A percentile compares a stretch with the other conserved stretches of the same genome.
Conservation (phyloP, 2,797 vertebrate genomes). For the Kryptopterus vitreolus region DNA sequence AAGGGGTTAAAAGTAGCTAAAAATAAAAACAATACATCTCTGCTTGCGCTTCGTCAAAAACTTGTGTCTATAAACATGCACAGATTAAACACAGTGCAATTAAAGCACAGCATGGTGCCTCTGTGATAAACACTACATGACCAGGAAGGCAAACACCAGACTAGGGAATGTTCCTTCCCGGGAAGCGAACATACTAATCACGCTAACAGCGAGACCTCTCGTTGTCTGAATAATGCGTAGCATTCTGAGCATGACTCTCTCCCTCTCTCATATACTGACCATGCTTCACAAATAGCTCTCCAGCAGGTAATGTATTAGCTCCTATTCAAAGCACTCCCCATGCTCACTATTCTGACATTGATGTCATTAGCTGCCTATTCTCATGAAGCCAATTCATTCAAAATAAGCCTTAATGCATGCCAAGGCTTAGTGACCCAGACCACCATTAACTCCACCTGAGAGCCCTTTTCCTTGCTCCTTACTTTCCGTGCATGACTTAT, state of each 20-base stretch:
- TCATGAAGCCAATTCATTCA: constrained; percentile 29
- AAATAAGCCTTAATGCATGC: constrained; percentile 31
- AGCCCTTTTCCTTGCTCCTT: constrained; percentile 11
- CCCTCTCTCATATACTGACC: constrained; percentile 23
- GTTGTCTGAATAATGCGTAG: background rate
- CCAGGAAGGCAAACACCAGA: constrained; percentile 26
- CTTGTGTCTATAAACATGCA: constrained; percentile 21
- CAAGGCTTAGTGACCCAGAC: constrained; percentile 12
- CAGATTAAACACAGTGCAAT: background rate
- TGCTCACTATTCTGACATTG: constrained; percentile 19
- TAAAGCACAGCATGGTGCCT: constrained; percentile 16
- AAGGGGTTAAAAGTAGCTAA: constrained; percentile 57
- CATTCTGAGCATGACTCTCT: constrained; percentile 15
- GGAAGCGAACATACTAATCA: constrained; percentile 31
- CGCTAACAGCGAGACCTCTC: constrained; percentile 25
- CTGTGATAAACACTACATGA: constrained; percentile 36
- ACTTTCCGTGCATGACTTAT: background rate
- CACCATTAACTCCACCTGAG: constrained; percentile 16
- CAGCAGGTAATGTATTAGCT: constrained; percentile 36
- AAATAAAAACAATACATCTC: constrained; percentile 42
- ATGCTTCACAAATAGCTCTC: constrained; percentile 24
- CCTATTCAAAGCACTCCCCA: constrained; percentile 36
- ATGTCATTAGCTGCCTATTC: constrained; percentile 42
- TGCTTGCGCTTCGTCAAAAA: constrained; percentile 41
- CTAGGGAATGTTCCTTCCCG: constrained; percentile 12